Conservation (phyloP, 1,140 invertebrate species). For the Caenorhabditis brenneri region DNA sequence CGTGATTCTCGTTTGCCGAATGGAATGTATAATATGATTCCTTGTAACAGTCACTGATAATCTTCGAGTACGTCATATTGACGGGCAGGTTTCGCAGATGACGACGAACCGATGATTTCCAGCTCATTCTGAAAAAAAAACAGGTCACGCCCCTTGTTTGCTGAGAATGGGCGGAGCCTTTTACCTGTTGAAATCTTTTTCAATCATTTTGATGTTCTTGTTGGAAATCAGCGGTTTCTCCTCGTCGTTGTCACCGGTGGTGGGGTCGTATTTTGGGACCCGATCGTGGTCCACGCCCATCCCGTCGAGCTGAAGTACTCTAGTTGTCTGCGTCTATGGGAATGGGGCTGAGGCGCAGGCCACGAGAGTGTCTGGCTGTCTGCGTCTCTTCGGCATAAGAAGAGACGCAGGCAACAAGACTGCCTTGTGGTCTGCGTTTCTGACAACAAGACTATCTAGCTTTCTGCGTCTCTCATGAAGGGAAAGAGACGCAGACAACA, state of each 20-base stretch:
- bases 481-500: too few species aligned
- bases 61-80: not conserved
- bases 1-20: not conserved
- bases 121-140: slow-evolving; percentile 5
- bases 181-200: slow-evolving; percentile 1
- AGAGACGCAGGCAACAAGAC: too few species aligned
- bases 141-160: not conserved
- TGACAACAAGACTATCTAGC: too few species aligned
- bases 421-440: too few species aligned
- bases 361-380: too few species aligned
- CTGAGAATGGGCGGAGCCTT: not conserved
- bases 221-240: slow-evolving; percentile 5
- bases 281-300: not conserved
- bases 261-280: not conserved
- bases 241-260: not conserved
- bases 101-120: not conserved
- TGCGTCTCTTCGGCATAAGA: too few species aligned
- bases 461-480: too few species aligned
- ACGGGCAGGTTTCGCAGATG: not conserved
- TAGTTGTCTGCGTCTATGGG: not conserved
- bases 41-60: not conserved
- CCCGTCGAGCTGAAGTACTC: not conserved
- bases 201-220: slow-evolving; percentile 9
- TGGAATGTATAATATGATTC: slow-evolving; percentile 8
- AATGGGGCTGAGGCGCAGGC: too few species aligned